Evolutionary conservation across 2,797 vertebrate genomes (phyloP), one percentile per base, ranked within the genome.

Genomic region (Molossus alvarezi): DNA sequence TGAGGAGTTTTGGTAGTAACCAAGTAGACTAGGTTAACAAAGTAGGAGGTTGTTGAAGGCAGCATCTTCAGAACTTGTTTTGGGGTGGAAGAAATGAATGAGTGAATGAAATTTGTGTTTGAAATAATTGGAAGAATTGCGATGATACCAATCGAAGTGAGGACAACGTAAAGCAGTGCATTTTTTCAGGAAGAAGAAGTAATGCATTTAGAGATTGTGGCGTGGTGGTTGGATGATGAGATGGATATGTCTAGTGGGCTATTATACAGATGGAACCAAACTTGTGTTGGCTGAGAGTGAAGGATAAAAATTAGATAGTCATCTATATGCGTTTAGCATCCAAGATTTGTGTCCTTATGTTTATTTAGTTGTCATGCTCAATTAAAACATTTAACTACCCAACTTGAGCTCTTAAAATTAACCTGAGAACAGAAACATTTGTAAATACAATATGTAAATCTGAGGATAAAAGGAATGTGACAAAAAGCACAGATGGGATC

Each of bases 391-490:
- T 95, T 96, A 97, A 96, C 95, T 91, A 95, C 58, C 53, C 48
- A 95, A 91, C 83, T 95, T 92, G 92, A 95, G 94, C 71, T 95
- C 71, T 95, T 98, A 96, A 97, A 94, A 95, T 97, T 97, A 97
- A 95, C 92, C 92, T 95, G 95, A 95, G 97, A 98, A 97, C 90
- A 97, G 96, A 98, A 98, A 98, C 97, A 97, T 97, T 98, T 97
- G 97, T 98, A 98, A 97, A 98, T 94, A 97, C 94, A 96, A 85
- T 95, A 96, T 97, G 97, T 96, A 97, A 97, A 97, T 97, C 88
- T 94, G 83, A 96, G 80, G 41, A 84, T 94, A 96, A 96, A 97
- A 97, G 97, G 96, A 97, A 97, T 79, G 72, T 96, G 88, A 86
- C 75, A 90, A 97, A 88, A 96, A 91, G 94, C 95, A 97, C 97